These are phyloP conservation scores for Papilio machaon DNA, from an alignment of 1,140 invertebrate species.

Conservation along the genomic window DNA sequence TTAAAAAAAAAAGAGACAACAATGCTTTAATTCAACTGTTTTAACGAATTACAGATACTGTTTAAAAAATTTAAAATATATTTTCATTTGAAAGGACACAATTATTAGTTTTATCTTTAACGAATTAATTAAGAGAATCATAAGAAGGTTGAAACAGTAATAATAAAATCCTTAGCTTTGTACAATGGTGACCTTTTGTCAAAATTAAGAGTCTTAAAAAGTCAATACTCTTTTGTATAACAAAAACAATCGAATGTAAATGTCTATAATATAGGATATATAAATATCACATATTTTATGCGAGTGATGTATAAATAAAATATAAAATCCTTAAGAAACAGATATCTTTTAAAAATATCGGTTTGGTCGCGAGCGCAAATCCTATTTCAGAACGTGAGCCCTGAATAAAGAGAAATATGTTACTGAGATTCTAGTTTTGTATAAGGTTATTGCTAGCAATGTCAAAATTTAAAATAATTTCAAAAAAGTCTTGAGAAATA, in stretches of 20 bases:
- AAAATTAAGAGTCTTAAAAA: not conserved
- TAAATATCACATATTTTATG: not conserved
- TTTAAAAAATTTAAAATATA: too few relatives aligned
- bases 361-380: conserved; percentile 1
- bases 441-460: not conserved
- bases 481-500: not conserved
- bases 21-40: too few relatives aligned
- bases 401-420: not conserved
- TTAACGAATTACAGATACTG: too few relatives aligned
- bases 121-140: not conserved
- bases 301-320: not conserved
- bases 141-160: not conserved
- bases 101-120: not conserved
- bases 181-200: not conserved
- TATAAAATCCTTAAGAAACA: not conserved
- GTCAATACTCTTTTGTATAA: too few relatives aligned
- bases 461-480: not conserved
- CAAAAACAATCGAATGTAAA: not conserved
- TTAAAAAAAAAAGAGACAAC: too few relatives aligned
- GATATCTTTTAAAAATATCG: conserved; percentile 13
- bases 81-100: too few relatives aligned
- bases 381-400: not conserved
- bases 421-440: not conserved
- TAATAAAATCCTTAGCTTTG: not conserved
- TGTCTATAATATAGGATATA: too few relatives aligned